A percentile compares a stretch with the other conserved stretches of the same genome.
Conservation (phyloP, 2,113 vertebrate species). For the Indri indri region DNA sequence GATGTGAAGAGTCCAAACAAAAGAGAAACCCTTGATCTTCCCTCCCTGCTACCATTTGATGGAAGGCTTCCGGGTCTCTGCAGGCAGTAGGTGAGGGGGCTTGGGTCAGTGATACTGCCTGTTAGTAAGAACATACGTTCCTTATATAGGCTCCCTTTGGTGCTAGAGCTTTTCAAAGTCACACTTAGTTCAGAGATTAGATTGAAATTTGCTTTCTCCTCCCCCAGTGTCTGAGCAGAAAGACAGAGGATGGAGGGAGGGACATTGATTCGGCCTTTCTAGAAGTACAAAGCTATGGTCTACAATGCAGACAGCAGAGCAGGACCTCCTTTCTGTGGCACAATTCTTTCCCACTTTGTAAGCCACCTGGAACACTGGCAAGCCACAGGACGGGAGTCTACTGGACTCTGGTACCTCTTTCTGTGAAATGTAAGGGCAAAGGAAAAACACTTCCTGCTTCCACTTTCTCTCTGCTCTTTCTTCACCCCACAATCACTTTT, state of each 20-base stretch:
- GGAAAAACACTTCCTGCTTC: neutral
- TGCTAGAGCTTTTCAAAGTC: neutral
- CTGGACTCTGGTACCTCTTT: neutral
- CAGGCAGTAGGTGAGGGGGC: neutral
- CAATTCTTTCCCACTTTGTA: neutral
- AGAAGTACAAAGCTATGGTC: neutral
- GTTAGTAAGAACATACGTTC: neutral
- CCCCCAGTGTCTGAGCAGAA: neutral
- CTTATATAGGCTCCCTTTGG: neutral
- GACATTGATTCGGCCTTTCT: neutral
- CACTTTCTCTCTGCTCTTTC: neutral
- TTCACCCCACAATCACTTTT: neutral
- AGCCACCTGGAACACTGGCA: accelerated
- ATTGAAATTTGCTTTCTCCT: neutral
- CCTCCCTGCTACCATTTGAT: neutral
- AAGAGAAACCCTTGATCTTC: neutral
- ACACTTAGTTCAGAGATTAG: neutral
- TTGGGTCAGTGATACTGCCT: neutral
- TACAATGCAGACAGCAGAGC: neutral
- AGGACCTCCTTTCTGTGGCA: neutral
- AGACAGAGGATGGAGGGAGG: neutral
- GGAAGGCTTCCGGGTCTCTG: neutral
- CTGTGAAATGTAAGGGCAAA: neutral
- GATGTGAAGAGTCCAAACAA: neutral
- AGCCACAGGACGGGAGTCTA: too few species aligned